These are phyloP conservation scores for Drosophila insularis DNA, from an alignment of 1,140 invertebrate genomes.

Conservation along the genomic window DNA sequence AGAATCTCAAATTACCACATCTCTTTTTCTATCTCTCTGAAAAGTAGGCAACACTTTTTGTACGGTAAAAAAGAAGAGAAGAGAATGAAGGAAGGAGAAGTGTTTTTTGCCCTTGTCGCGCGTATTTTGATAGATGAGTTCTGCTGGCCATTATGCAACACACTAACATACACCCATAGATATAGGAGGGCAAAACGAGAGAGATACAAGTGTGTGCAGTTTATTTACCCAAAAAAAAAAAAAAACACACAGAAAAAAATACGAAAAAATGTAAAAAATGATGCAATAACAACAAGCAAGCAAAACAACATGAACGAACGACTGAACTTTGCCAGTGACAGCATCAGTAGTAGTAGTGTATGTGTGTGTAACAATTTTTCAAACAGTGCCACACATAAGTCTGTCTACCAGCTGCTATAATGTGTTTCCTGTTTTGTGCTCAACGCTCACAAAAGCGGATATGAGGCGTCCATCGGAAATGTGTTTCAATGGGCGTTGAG, in stretches of 20 bases:
- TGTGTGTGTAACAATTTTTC: conserved; percentile 74
- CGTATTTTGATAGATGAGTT: conserved; percentile 77
- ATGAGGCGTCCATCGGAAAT: conserved; percentile 56
- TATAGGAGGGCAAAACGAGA: background rate
- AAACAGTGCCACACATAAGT: conserved; percentile 79
- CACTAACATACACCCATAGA: conserved; percentile 13
- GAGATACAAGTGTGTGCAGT: conserved; percentile 37
- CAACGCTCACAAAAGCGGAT: conserved; percentile 75
- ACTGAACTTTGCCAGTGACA: conserved; percentile 59
- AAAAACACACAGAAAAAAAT: background rate
- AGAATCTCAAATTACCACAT: conserved; percentile 1
- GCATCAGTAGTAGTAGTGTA: conserved; percentile 34
- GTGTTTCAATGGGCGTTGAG: conserved; percentile 32
- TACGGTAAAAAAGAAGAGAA: conserved; percentile 6
- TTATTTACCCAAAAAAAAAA: conserved; percentile 69
- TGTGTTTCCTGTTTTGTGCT: conserved; percentile 78
- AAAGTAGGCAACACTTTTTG: conserved; percentile 61
- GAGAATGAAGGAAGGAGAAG: conserved; percentile 38
- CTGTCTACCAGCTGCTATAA: conserved; percentile 79
- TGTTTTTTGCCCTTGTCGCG: conserved; percentile 68
- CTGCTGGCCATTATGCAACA: conserved; percentile 74
- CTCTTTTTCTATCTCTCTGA: background rate
- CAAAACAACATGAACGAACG: conserved; percentile 38
- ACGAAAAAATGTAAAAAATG: conserved; percentile 50
- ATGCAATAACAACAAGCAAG: conserved; percentile 60